phyloP scores from a whole-genome alignment of 2,888 invertebrate species.

The Apamea monoglypha region DNA sequence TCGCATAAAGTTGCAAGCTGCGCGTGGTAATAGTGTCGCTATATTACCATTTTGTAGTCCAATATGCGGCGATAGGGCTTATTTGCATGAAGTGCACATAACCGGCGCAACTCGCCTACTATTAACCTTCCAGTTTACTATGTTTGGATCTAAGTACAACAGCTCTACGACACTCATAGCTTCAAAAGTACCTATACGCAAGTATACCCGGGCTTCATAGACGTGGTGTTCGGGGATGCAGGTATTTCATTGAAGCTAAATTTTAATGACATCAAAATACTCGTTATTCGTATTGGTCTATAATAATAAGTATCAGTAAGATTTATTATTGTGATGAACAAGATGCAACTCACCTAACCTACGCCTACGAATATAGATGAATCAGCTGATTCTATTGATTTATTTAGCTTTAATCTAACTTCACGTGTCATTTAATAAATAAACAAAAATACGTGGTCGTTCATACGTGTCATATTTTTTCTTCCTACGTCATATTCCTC shows the following conservation, averaged over 20 bases:
- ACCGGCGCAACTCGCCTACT: conserved; percentile 33
- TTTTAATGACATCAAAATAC: not conserved
- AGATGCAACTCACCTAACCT: not conserved
- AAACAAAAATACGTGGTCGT: not conserved
- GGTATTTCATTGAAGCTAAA: not conserved
- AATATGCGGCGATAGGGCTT: conserved; percentile 14
- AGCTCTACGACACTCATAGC: not conserved
- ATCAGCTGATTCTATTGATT: not conserved
- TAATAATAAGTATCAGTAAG: not conserved
- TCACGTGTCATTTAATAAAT: conserved; percentile 1
- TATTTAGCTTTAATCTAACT: not conserved
- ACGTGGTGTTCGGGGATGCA: not conserved
- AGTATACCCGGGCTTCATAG: not conserved
- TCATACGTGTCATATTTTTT: not conserved
- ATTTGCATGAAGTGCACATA: conserved; percentile 54
- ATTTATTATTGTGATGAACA: not conserved
- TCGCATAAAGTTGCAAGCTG: conserved; percentile 36
- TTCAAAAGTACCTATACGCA: not conserved
- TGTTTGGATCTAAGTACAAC: conserved; percentile 36
- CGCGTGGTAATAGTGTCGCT: conserved; percentile 9
- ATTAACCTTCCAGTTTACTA: conserved; percentile 46
- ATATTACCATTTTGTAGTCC: conserved; percentile 43
- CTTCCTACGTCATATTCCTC: not conserved
- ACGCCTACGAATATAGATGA: not conserved
- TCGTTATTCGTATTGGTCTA: not conserved